phyloP scores from a whole-genome alignment of 1,140 invertebrate species.

The Portunus trituberculatus region DNA sequence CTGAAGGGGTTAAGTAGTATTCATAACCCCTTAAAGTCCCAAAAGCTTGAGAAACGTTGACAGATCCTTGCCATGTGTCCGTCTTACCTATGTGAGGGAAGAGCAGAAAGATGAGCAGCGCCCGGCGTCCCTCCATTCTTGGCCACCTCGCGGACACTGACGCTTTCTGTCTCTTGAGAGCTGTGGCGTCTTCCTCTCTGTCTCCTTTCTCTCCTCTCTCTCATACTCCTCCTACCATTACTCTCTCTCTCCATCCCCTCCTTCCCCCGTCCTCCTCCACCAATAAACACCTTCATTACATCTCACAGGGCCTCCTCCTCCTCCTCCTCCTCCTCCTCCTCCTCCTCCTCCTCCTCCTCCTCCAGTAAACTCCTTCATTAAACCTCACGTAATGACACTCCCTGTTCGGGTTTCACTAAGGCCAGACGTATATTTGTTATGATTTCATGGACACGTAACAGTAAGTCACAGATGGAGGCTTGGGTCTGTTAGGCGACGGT shows the following conservation, averaged over 20 bases:
- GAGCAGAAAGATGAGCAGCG: neutral
- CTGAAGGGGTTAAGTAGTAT: no score
- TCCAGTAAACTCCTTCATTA: neutral
- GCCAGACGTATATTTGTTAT: neutral
- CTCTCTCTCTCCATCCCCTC: neutral
- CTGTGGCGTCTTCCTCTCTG: no score
- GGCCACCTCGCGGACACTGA: neutral
- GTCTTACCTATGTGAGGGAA: neutral
- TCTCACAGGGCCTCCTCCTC: neutral
- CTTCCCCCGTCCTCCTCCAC: neutral
- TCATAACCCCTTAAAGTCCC: no score
- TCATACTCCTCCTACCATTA: neutral
- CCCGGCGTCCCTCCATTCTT: neutral
- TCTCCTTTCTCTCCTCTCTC: no score
- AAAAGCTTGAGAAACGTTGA: no score
- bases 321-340: neutral
- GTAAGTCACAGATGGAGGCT: no score
- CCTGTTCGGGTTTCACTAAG: neutral
- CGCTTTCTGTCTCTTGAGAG: neutral
- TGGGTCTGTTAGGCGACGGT: no score
- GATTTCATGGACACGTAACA: neutral
- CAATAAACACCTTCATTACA: neutral
- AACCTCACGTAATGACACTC: neutral
- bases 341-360: conserved; percentile 2
- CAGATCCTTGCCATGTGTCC: neutral